Base-by-base conservation (phyloP, 2,113 vertebrate genomes). In the Malurus cyaneus region DNA sequence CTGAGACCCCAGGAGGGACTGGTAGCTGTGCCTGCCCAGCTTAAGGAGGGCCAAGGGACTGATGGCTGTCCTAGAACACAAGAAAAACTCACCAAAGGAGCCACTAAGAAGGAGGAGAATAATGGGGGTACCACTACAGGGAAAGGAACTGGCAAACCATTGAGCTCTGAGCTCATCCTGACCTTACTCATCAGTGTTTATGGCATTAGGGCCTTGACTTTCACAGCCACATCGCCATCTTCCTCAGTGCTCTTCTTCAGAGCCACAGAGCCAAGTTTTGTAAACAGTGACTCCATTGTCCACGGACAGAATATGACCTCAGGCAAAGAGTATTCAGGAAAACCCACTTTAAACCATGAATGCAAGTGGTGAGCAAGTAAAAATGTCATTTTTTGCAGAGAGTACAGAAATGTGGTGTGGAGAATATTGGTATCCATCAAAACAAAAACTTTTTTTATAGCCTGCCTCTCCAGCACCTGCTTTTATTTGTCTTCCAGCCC, bases 111-210 rank as follows among this genome's bases (percentile, higher is more conserved):
- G 23, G 9, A 77, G 17, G 5, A 44, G 29, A n/a, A 64, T 7
- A 44, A 44, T 31, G 70, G 26, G 28, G 4, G 11, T 79, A 76
- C 36, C 15, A 5, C 16, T 24, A 9, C 0, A 0, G 17, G 57
- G 31, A 81, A 29, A 54, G 34, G 50, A 80, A 77, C 32, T 26
- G 5, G 20, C 29, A 81, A 47, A 8, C 12, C 32, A 59, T 65
- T 29, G 52, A 74, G 29, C 52, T 78, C 89, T 59, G 42, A 96
- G 72, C 39, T 80, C 21, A 60, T 90, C 9, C 79, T 86, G 53
- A 42, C 39, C 61, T 59, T 62, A n/a, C 15, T 9, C 32, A 28
- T 32, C 47, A 25, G 16, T 17, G 39, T 59, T 77, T 66, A 77
- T 15, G 29, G 66, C 11, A 29, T 36, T n/a, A 72, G 26, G 34